These are phyloP conservation scores for Conopomorpha cramerella DNA, from an alignment of 1,140 invertebrate genomes.

Conservation along the genomic window DNA sequence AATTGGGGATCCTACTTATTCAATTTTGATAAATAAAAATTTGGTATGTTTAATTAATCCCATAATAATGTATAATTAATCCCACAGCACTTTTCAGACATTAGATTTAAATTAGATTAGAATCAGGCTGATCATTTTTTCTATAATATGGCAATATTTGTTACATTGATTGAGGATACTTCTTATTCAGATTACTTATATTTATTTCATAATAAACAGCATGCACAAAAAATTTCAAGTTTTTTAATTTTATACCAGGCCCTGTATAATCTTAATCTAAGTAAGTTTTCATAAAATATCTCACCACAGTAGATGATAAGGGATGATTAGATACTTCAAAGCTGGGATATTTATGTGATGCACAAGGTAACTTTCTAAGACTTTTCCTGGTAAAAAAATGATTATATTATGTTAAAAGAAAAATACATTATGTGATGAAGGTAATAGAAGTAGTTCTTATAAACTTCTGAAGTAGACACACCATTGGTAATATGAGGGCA, in stretches of 20 bases:
- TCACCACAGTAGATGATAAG: slow-evolving; percentile 13
- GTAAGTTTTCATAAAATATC: not conserved
- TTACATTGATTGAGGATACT: not conserved
- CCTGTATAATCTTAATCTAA: no score
- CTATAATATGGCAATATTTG: no score
- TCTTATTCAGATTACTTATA: not conserved
- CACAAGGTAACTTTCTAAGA: slow-evolving; percentile 12
- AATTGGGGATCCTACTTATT: no score
- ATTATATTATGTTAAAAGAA: not conserved
- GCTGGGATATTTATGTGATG: slow-evolving; percentile 18
- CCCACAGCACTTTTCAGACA: no score
- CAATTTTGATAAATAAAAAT: no score
- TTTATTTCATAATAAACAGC: not conserved
- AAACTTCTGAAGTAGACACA: slow-evolving; percentile 7
- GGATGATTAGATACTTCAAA: slow-evolving; percentile 35
- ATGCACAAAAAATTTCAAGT: no score
- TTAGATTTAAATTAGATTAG: no score
- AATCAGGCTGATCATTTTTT: no score
- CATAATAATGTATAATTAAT: no score
- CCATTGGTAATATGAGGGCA: slow-evolving; percentile 24
- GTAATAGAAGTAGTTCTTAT: not conserved
- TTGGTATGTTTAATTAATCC: no score
- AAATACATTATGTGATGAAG: not conserved
- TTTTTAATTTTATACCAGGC: no score
- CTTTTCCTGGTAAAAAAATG: slow-evolving; percentile 22